These are phyloP conservation scores for Poeciliopsis infans DNA, from an alignment of 2,797 vertebrate genomes.

Conservation along the genomic window DNA sequence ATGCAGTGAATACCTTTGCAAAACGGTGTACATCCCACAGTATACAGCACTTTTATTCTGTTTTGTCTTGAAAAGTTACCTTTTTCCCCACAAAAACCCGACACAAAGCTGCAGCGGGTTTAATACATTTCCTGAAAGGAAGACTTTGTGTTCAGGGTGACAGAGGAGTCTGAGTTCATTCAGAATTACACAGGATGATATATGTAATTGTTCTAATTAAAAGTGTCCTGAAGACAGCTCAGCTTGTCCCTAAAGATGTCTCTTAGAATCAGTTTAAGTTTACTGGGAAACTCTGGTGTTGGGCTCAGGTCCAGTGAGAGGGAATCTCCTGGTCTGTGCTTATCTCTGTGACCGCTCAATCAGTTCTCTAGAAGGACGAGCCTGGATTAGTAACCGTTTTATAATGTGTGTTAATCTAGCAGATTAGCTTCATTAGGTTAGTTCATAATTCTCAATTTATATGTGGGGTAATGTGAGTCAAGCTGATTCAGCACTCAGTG, in stretches of 20 bases:
- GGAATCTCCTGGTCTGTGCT: slow-evolving; percentile 24
- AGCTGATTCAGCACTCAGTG: not conserved
- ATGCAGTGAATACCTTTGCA: not conserved
- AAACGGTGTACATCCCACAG: not conserved
- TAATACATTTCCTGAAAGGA: not conserved
- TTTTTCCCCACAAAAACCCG: not conserved
- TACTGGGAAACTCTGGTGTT: slow-evolving; percentile 9
- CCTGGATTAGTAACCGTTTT: slow-evolving; percentile 56
- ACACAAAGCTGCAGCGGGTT: not conserved
- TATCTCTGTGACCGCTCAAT: slow-evolving; percentile 40
- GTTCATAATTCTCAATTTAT: slow-evolving; percentile 39
- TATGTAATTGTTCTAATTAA: not conserved
- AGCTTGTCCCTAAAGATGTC: not conserved
- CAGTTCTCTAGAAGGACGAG: slow-evolving; percentile 42
- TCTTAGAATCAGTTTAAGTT: slow-evolving; percentile 1
- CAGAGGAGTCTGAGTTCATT: not conserved
- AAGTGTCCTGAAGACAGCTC: slow-evolving; percentile 5
- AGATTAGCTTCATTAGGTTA: slow-evolving; percentile 65
- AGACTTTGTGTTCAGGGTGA: not conserved
- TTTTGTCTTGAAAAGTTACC: not conserved
- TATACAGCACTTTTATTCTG: not conserved
- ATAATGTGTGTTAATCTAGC: slow-evolving; percentile 68
- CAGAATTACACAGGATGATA: not conserved
- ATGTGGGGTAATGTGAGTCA: slow-evolving; percentile 5
- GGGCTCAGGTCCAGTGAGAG: slow-evolving; percentile 15